Percentiles rank a stretch among this genome's conserved stretches.
Evolutionary conservation across 2,113 vertebrate species (phyloP).

Genomic region (Alaudala cheleensis): DNA sequence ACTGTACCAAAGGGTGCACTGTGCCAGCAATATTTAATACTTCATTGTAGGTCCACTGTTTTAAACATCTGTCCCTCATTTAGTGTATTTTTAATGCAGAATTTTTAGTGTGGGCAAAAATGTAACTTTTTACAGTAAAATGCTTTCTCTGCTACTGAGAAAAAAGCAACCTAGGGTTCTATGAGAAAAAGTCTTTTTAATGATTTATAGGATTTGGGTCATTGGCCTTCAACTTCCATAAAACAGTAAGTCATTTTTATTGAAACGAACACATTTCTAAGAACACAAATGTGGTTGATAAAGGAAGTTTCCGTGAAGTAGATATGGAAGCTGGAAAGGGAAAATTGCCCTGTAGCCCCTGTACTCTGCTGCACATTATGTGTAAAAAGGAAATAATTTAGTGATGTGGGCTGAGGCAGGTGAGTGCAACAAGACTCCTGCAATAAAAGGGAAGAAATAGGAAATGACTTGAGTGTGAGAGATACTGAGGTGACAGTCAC

Average conservation of each 20-base stretch:
- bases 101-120: constrained; percentile 58
- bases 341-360: not conserved
- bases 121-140: constrained; percentile 61
- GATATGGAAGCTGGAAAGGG: not conserved
- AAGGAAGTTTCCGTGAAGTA: not conserved
- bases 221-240: constrained; percentile 1
- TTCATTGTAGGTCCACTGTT: constrained; percentile 67
- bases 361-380: not conserved
- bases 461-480: not conserved
- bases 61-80: constrained; percentile 78
- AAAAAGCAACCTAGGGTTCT: constrained; percentile 29
- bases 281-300: not conserved
- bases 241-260: constrained; percentile 21
- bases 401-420: not conserved
- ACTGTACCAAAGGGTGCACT: constrained; percentile 69
- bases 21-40: constrained; percentile 75
- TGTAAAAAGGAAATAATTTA: not conserved
- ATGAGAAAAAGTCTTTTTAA: constrained; percentile 36
- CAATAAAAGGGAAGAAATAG: not conserved
- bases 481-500: not conserved
- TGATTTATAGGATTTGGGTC: constrained; percentile 38
- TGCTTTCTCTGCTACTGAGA: constrained; percentile 48
- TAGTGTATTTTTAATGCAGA: constrained; percentile 67
- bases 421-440: not conserved
- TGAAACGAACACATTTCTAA: constrained; percentile 12